Conservation (phyloP, 2,113 vertebrate species). For the Eulemur macaco region DNA sequence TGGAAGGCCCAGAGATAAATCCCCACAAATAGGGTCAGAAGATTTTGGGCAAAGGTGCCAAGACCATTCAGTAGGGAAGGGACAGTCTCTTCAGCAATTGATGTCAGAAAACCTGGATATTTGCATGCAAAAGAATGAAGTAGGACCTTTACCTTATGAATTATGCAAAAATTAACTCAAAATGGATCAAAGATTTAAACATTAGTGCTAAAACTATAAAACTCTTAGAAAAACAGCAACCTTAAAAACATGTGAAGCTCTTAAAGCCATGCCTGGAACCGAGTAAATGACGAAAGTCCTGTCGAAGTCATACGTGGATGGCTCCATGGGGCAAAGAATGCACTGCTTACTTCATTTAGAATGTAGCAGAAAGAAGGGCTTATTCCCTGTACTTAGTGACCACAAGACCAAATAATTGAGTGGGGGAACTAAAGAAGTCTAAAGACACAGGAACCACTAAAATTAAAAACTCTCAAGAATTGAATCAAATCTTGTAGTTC, state of each 20-base stretch:
- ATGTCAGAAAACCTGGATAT: background rate
- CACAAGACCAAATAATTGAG: background rate
- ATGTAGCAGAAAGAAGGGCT: background rate
- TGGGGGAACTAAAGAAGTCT: background rate
- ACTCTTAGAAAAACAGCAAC: background rate
- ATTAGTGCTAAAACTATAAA: background rate
- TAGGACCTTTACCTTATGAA: background rate
- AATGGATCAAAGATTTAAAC: background rate
- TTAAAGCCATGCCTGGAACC: background rate
- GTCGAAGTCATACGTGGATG: background rate
- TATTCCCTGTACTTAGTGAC: background rate
- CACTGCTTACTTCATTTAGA: background rate
- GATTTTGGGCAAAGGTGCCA: background rate
- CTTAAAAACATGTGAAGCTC: background rate
- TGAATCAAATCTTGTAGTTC: background rate
- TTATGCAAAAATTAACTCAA: background rate
- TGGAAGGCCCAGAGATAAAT: background rate
- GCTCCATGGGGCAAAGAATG: background rate
- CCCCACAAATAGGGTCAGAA: background rate
- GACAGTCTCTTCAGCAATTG: background rate
- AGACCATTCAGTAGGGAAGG: background rate
- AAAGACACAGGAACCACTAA: background rate
- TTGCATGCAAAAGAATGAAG: background rate
- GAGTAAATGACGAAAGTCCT: background rate
- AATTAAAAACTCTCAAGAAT: background rate